Percentiles rank a stretch among this genome's conserved stretches.
Conservation (phyloP, 1,140 invertebrate genomes). For the Drosophila nasuta region DNA sequence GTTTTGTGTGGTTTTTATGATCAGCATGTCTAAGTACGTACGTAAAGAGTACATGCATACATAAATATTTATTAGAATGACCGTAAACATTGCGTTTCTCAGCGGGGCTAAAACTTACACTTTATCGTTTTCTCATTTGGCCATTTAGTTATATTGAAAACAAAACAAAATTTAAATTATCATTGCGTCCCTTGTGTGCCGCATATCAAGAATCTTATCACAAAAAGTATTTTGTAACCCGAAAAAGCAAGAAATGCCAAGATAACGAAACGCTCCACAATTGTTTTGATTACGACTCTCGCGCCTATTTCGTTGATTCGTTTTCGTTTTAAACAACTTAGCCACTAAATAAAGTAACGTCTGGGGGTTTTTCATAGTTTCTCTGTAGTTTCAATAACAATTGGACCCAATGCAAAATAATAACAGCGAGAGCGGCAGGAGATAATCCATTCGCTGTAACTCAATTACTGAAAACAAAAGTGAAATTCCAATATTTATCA, state of each 20-base stretch:
- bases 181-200: constrained; percentile 24
- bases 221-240: constrained; percentile 63
- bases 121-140: constrained; percentile 31
- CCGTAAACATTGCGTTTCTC: constrained; percentile 4
- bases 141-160: constrained; percentile 38
- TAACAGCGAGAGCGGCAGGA: background rate
- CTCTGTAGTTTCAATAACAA: background rate
- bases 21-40: constrained; percentile 5
- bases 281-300: constrained; percentile 66
- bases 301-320: constrained; percentile 32
- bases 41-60: constrained; percentile 15
- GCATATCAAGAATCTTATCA: constrained; percentile 74
- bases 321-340: constrained; percentile 7
- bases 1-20: constrained; percentile 6
- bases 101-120: background rate
- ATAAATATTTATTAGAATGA: constrained; percentile 42
- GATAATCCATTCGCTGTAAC: constrained; percentile 28
- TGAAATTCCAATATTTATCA: constrained; percentile 40
- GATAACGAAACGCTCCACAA: constrained; percentile 59
- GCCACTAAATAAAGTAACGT: constrained; percentile 13
- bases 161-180: constrained; percentile 68
- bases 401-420: constrained; percentile 1
- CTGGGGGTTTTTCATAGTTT: constrained; percentile 9
- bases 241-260: constrained; percentile 47
- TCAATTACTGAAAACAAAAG: constrained; percentile 30